Conservation (phyloP, 2,113 vertebrate genomes). For the Urocitellus parryii region DNA sequence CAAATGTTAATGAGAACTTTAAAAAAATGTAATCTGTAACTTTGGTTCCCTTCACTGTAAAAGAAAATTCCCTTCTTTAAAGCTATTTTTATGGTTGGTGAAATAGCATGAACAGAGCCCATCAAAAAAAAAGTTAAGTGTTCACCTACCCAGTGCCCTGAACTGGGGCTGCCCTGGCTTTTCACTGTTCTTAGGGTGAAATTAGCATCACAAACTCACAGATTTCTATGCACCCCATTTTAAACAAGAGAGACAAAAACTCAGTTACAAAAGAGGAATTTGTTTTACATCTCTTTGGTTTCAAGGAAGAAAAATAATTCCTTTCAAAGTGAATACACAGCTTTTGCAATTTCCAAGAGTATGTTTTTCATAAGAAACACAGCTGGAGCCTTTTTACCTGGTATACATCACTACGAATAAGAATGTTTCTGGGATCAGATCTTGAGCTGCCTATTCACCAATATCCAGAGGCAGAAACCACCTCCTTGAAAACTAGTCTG, state of each 20-base stretch:
- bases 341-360: conserved; percentile 43
- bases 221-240: conserved; percentile 36
- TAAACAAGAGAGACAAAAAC: conserved; percentile 35
- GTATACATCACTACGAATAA: not conserved
- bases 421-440: conserved; percentile 23
- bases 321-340: conserved; percentile 12
- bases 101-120: not conserved
- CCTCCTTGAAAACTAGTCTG: not conserved
- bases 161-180: not conserved
- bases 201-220: not conserved
- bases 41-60: conserved; percentile 54
- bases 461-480: conserved; percentile 4
- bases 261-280: conserved; percentile 39
- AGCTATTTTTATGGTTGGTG: conserved; percentile 52
- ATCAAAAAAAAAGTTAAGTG: conserved; percentile 15
- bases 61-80: conserved; percentile 72
- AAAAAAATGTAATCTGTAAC: conserved; percentile 67
- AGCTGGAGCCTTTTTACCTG: conserved; percentile 26
- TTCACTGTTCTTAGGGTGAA: not conserved
- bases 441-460: not conserved
- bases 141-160: not conserved
- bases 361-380: conserved; percentile 55
- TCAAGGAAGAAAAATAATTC: not conserved
- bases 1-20: conserved; percentile 77
- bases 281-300: conserved; percentile 14